Percentiles rank a stretch among this genome's conserved stretches.
Evolutionary conservation across 2,888 invertebrate species (phyloP).

Genomic region (Gibbula magus): DNA sequence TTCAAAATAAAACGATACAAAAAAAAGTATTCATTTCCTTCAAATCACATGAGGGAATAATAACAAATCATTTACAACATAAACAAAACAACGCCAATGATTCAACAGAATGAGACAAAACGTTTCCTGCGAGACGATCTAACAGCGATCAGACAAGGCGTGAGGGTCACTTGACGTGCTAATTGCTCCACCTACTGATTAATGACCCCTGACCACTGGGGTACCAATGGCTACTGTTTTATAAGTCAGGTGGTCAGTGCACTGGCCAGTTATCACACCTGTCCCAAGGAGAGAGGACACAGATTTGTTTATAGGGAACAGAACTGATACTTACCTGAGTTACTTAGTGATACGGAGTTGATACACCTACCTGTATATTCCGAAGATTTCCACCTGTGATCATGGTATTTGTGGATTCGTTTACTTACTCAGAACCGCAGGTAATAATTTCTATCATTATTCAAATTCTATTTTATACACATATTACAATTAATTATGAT

Average conservation of each 20-base stretch:
- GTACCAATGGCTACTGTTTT: constrained; percentile 15
- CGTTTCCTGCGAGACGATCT: background rate
- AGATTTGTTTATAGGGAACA: background rate
- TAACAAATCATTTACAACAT: background rate
- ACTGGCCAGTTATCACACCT: background rate
- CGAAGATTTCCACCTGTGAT: background rate
- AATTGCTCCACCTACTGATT: background rate
- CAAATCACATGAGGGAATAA: background rate
- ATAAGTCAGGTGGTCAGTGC: background rate
- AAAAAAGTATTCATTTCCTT: background rate
- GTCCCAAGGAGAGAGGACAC: background rate
- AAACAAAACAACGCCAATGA: background rate
- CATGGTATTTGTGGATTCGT: background rate
- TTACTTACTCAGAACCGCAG: background rate
- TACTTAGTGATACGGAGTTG: too few relatives aligned
- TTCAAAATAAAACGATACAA: background rate
- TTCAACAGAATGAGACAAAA: background rate
- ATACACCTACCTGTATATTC: too few relatives aligned
- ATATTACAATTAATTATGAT: background rate
- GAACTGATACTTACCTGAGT: too few relatives aligned
- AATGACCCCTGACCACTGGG: background rate
- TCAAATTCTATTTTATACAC: background rate
- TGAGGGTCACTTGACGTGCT: background rate
- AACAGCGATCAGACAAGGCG: background rate
- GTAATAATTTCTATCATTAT: background rate